phyloP scores from a whole-genome alignment of 2,888 invertebrate species.

The Hirtodrosophila duncani region DNA sequence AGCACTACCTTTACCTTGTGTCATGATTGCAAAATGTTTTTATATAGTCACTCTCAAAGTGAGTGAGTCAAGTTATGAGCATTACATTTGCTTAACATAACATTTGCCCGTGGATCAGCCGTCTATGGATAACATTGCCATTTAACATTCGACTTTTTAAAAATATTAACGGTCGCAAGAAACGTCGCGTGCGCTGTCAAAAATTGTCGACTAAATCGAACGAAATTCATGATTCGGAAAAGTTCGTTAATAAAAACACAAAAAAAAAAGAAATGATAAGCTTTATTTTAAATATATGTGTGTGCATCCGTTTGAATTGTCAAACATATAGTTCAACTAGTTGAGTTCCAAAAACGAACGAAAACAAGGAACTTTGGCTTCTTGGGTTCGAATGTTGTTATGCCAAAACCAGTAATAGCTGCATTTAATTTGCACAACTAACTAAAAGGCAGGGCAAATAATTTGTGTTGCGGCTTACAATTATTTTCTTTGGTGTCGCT shows the following conservation, averaged over 20 bases:
- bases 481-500: slow-evolving; percentile 4
- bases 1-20: too few relatives aligned
- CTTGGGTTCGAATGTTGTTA: slow-evolving; percentile 63
- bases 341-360: slow-evolving; percentile 4
- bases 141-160: too few relatives aligned
- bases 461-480: slow-evolving; percentile 12
- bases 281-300: slow-evolving; percentile 24
- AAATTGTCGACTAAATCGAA: too few relatives aligned
- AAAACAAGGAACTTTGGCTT: slow-evolving; percentile 55
- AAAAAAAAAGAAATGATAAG: slow-evolving; percentile 14
- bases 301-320: slow-evolving; percentile 28
- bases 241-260: not conserved
- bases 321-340: slow-evolving; percentile 14
- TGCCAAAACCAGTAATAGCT: slow-evolving; percentile 46
- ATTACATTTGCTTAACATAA: too few relatives aligned
- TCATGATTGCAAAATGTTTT: too few relatives aligned
- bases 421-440: slow-evolving; percentile 62
- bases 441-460: slow-evolving; percentile 25
- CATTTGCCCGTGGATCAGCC: too few relatives aligned
- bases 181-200: too few relatives aligned
- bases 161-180: too few relatives aligned
- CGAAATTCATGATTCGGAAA: too few relatives aligned
- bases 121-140: too few relatives aligned
- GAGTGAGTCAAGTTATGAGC: too few relatives aligned
- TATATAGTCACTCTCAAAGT: too few relatives aligned